A percentile compares a stretch with the other conserved stretches of the same genome.
phyloP scores from a whole-genome alignment of 2,113 vertebrate genomes.

The Sylvilagus bachmani region DNA sequence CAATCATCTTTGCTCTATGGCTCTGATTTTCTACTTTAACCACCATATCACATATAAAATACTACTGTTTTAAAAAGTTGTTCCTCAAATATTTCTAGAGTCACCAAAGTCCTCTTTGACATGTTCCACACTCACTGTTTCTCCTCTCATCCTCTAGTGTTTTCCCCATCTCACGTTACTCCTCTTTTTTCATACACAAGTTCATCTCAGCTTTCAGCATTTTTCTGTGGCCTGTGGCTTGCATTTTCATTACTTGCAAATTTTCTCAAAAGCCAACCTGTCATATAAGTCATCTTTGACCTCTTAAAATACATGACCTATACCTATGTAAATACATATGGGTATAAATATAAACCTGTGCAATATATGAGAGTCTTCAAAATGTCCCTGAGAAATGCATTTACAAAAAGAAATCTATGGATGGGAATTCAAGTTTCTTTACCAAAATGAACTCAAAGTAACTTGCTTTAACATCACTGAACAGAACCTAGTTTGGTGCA shows the following conservation, averaged over 20 bases:
- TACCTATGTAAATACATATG: background rate
- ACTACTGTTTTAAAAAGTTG: background rate
- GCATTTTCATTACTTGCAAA: background rate
- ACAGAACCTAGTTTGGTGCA: too few species aligned
- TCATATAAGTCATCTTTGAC: background rate
- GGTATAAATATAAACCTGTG: background rate
- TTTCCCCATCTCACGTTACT: background rate
- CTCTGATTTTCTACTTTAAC: background rate
- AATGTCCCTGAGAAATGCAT: too few species aligned
- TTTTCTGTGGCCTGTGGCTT: background rate
- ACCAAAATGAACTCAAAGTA: too few species aligned
- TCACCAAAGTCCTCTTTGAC: background rate
- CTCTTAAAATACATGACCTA: background rate
- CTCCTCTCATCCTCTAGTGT: background rate
- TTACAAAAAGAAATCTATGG: too few species aligned
- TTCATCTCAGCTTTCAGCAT: background rate
- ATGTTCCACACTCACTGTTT: background rate
- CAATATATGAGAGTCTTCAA: too few species aligned
- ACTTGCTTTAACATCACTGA: too few species aligned
- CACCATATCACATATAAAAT: background rate
- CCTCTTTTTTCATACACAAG: background rate
- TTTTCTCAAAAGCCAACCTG: slow-evolving; percentile 1
- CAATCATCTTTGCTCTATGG: background rate
- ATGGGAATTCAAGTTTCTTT: too few species aligned
- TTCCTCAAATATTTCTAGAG: background rate